These are phyloP conservation scores for Drosophila planitibia DNA, from an alignment of 2,888 invertebrate species.

Conservation along the genomic window DNA sequence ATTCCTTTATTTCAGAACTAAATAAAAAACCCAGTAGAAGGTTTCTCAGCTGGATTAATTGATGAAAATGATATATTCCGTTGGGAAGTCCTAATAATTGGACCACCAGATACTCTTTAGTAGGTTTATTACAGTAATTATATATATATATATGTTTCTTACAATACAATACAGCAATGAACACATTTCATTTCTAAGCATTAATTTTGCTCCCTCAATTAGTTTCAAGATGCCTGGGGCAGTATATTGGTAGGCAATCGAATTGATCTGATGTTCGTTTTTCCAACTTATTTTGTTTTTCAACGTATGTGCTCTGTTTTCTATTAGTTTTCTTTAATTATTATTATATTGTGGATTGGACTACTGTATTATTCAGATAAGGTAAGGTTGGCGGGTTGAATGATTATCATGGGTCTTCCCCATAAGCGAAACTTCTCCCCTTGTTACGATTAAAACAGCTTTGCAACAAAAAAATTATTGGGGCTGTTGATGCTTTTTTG, in stretches of 20 bases:
- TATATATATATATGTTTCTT: conserved; percentile 13
- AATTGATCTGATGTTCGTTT: background rate
- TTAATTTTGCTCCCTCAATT: background rate
- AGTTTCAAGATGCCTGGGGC: background rate
- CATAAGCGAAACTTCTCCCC: background rate
- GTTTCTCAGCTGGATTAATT: conserved; percentile 99
- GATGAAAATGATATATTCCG: conserved; percentile 99
- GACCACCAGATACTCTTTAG: conserved; percentile 99
- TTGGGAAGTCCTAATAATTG: conserved; percentile 99
- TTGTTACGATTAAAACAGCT: background rate
- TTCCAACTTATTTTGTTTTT: background rate
- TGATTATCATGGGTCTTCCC: background rate
- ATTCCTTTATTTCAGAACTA: conserved; percentile 89
- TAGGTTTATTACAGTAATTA: conserved; percentile 87
- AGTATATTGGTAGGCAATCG: background rate
- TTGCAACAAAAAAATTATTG: background rate
- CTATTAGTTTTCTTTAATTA: background rate
- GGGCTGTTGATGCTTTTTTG: background rate
- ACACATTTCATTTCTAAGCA: background rate
- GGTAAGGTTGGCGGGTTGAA: background rate
- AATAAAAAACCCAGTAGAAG: conserved; percentile 99
- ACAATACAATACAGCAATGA: background rate
- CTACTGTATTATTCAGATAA: conserved; percentile 1
- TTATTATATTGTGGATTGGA: background rate
- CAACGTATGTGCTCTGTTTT: background rate